Conservation (phyloP, 1,140 invertebrate species). For the Dendroctonus valens region DNA sequence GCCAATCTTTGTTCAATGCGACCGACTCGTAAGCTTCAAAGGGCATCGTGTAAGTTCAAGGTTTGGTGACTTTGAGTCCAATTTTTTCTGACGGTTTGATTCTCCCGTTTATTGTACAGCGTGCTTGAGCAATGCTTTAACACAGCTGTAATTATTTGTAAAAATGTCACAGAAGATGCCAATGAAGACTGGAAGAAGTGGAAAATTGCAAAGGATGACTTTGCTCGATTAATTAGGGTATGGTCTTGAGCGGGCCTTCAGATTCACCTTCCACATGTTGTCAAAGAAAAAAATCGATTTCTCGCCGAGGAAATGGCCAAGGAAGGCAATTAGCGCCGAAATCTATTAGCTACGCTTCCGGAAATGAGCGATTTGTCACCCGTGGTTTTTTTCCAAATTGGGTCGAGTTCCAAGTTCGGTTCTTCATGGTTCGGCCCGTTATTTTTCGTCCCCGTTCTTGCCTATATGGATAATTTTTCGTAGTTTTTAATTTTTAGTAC, state of each 20-base stretch:
- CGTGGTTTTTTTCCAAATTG: constrained; percentile 17
- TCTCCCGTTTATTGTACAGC: too few species aligned
- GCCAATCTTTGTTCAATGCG: not conserved
- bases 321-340: constrained; percentile 21
- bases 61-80: too few species aligned
- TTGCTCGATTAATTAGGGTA: not conserved
- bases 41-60: not conserved
- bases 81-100: too few species aligned
- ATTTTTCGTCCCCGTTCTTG: too few species aligned
- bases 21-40: not conserved
- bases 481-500: too few species aligned
- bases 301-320: constrained; percentile 10
- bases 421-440: too few species aligned
- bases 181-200: not conserved
- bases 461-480: too few species aligned
- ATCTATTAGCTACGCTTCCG: constrained; percentile 28
- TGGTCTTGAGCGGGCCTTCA: not conserved
- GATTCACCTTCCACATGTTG: constrained; percentile 6
- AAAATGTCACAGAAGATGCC: not conserved
- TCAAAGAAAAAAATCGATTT: constrained; percentile 13
- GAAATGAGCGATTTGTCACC: constrained; percentile 25
- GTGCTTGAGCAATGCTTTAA: too few species aligned
- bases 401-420: constrained; percentile 1
- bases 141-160: not conserved
- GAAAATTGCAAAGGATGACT: constrained; percentile 3